phyloP scores from a whole-genome alignment of 2,888 invertebrate species.

The Deilephila elpenor region DNA sequence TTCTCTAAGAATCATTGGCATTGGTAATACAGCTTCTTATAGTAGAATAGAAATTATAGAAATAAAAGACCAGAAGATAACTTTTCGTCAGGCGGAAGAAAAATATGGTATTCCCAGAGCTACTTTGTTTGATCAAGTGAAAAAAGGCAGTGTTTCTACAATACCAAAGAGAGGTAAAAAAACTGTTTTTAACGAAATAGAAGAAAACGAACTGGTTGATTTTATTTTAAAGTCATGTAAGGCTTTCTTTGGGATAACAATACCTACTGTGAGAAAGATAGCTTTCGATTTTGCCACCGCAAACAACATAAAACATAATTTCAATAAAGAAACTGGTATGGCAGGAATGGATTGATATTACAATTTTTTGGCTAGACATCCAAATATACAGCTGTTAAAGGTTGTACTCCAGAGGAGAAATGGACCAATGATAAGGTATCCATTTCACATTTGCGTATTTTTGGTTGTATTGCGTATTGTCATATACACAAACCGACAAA shows the following conservation, averaged over 20 bases:
- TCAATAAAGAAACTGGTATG: conserved; percentile 38
- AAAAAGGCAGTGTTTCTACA: conserved; percentile 32
- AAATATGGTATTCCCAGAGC: conserved; percentile 28
- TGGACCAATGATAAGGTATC: no score
- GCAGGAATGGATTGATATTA: conserved; percentile 42
- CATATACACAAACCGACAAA: no score
- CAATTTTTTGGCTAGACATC: conserved; percentile 39
- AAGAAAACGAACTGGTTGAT: conserved; percentile 40
- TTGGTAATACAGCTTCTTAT: no score
- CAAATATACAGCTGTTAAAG: no score
- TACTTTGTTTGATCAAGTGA: conserved; percentile 36
- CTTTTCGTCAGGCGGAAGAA: conserved; percentile 35
- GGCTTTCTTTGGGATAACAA: conserved; percentile 37
- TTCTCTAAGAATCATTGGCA: no score
- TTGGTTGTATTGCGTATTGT: no score
- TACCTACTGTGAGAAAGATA: conserved; percentile 37
- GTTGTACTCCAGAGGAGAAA: no score
- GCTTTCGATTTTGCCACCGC: conserved; percentile 41
- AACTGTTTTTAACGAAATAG: conserved; percentile 35
- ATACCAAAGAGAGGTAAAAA: conserved; percentile 37
- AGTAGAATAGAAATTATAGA: no score
- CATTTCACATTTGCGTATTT: no score
- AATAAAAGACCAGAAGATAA: conserved; percentile 36
- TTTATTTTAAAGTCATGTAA: conserved; percentile 38
- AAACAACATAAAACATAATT: conserved; percentile 38